Evolutionary conservation across 2,797 vertebrate genomes (phyloP).

Genomic region (Capromys pilorides): DNA sequence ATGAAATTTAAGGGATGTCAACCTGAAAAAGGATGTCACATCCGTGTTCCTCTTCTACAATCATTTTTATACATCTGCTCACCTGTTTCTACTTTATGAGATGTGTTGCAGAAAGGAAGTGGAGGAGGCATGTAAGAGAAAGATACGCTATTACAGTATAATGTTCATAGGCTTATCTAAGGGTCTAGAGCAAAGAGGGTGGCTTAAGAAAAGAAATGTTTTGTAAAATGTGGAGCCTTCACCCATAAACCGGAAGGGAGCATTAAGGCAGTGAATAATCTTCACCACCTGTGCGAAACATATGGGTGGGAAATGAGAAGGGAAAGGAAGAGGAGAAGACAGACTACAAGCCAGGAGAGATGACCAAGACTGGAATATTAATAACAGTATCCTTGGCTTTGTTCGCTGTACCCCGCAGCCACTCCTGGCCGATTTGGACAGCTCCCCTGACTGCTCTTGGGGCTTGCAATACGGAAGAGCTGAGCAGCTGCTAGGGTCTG

Average conservation of each 20-base stretch:
- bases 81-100: neutral
- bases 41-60: conserved; percentile 13
- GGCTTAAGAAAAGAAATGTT: conserved; percentile 21
- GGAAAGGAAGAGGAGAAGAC: neutral
- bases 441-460: neutral
- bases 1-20: conserved; percentile 69
- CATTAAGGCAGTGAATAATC: conserved; percentile 28
- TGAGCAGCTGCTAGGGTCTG: neutral
- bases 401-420: neutral
- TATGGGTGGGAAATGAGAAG: neutral
- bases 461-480: neutral
- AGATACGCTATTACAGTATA: neutral
- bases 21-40: conserved; percentile 54
- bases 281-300: conserved; percentile 74
- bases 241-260: neutral
- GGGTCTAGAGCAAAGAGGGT: neutral
- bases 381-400: neutral
- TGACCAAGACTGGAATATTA: conserved; percentile 65
- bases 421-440: conserved; percentile 22
- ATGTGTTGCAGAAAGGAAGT: neutral
- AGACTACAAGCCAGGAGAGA: conserved; percentile 26
- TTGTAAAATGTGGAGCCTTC: conserved; percentile 34
- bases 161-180: neutral
- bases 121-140: neutral
- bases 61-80: conserved; percentile 44